Evolutionary conservation across 2,888 invertebrate species (phyloP).

Genomic region (Drosophila affinis): DNA sequence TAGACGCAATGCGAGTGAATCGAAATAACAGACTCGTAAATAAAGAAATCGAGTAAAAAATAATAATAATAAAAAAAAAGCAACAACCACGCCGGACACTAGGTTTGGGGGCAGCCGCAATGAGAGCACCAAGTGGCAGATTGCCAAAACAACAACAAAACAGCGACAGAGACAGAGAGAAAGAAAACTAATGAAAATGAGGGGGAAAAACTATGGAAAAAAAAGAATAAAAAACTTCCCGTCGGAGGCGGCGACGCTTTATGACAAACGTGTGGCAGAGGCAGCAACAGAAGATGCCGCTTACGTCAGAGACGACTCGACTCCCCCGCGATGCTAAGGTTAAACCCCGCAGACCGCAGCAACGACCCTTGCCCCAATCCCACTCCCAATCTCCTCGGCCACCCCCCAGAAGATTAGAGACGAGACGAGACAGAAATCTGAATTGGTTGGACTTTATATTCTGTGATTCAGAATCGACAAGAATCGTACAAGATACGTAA

Average conservation of each 20-base stretch:
- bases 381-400: background rate
- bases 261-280: conserved; percentile 36
- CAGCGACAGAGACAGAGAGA: background rate
- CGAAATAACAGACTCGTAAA: conserved; percentile 60
- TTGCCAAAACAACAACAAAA: conserved; percentile 52
- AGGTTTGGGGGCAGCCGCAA: conserved; percentile 52
- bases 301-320: conserved; percentile 58
- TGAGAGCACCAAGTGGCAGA: conserved; percentile 49
- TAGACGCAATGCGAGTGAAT: background rate
- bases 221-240: background rate
- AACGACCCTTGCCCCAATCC: conserved; percentile 17
- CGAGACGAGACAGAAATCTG: conserved; percentile 47
- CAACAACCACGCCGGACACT: conserved; percentile 24
- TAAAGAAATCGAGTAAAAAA: conserved; percentile 54
- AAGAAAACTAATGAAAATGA: conserved; percentile 18
- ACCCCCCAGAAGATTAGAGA: conserved; percentile 50
- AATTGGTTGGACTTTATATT: conserved; percentile 58
- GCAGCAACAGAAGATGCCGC: conserved; percentile 31
- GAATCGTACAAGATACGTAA: conserved; percentile 41
- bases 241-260: conserved; percentile 32
- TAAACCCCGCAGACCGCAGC: conserved; percentile 8
- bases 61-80: conserved; percentile 4
- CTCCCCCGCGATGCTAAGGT: conserved; percentile 11
- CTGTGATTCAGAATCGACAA: conserved; percentile 55
- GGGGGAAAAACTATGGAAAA: conserved; percentile 8